Evolutionary conservation across 92 coral and sea anemone species (phyloP), one percentile per base, ranked within the genome.

Genomic region (Epizoanthus illoricatus): DNA sequence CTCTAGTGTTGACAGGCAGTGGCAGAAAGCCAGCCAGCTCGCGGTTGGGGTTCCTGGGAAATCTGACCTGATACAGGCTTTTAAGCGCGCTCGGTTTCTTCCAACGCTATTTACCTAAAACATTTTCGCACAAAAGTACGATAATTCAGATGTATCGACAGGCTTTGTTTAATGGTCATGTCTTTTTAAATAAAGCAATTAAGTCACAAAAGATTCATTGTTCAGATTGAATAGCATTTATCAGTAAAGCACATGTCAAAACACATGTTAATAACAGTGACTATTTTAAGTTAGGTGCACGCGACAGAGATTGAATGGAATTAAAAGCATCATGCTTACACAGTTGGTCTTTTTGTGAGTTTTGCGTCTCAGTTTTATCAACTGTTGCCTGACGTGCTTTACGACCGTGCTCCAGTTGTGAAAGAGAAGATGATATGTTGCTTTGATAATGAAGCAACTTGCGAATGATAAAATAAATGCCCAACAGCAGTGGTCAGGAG

Each of bases 181-280:
- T 88, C 96, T 90, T 88, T 87, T 88, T 90, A 93, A 93, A 93
- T 91, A 88, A 93, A 93, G 90, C 94, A 93, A 93, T 93, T 91
- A 93, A 86, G 84, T 69, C 78, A 91, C 94, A 90, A 93, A 91
- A 89, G 92, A 71, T 60, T 83, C 92, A 88, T 90, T 93, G 92
- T 90, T 80, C 81, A 74, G 80, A 74, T 36, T 91, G 94, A 93
- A 93, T 91, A 89, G 88, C 94, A 79, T 93, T 93, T 89, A 93
- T 92, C 97, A 74, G 90, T 85, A 87, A 86, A 86, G 97, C 97
- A 91, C 97, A 91, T 93, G 97, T 93, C 94, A 91, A 80, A 91
- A 88, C 97, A 93, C 97, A 93, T 93, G 97, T 86, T 91, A 88
- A 91, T 90, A 91, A 76, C 94, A 91, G 94, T 86, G 90, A 93